Percentiles rank a stretch among this genome's conserved stretches.
These are phyloP conservation scores for Bombus waltoni DNA, from an alignment of 1,140 invertebrate genomes.

Conservation along the genomic window DNA sequence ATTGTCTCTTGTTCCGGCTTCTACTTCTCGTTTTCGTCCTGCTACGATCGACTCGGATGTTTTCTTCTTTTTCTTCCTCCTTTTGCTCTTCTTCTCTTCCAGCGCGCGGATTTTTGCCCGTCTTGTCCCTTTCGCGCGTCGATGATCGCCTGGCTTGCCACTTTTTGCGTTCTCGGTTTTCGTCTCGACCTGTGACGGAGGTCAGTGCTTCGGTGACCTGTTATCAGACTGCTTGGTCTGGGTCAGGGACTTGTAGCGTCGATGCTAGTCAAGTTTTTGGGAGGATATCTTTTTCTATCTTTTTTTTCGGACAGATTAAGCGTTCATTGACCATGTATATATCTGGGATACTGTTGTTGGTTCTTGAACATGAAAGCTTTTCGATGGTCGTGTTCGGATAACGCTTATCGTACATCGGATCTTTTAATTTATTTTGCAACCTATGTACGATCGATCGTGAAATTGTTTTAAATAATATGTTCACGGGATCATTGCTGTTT, in stretches of 20 bases:
- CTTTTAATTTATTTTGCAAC: too few species aligned
- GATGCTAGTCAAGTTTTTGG: not conserved
- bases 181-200: not conserved
- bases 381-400: too few species aligned
- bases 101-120: not conserved
- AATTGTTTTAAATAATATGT: too few species aligned
- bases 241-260: slow-evolving; percentile 3
- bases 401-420: too few species aligned
- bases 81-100: not conserved
- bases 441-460: too few species aligned
- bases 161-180: slow-evolving; percentile 3
- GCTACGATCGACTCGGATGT: not conserved
- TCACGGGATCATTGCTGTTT: too few species aligned
- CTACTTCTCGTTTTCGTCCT: slow-evolving; percentile 25
- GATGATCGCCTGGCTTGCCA: not conserved
- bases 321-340: too few species aligned
- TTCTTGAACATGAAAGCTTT: too few species aligned
- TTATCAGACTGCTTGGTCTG: not conserved
- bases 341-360: too few species aligned
- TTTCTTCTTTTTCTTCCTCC: too few species aligned
- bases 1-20: slow-evolving; percentile 46
- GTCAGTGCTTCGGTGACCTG: not conserved
- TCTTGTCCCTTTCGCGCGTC: too few species aligned
- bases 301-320: not conserved
- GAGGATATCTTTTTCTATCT: too few species aligned